Base-by-base conservation (phyloP, 2,797 vertebrate species). In the Glyptemys insculpta region DNA sequence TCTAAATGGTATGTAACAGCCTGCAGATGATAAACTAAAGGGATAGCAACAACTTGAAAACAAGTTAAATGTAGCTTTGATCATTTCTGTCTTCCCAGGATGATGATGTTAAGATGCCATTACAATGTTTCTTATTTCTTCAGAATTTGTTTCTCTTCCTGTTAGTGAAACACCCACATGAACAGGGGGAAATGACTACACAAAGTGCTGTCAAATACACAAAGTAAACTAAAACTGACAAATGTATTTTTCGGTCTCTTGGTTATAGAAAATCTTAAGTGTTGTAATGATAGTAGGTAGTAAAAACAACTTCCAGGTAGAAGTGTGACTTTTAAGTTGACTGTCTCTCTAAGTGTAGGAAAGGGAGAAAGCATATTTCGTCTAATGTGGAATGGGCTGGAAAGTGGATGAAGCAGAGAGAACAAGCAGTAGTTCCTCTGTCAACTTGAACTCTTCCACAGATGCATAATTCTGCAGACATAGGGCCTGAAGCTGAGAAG, bases 1-100 rank as follows among this genome's bases (percentile, higher is more conserved):
- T 80, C 78, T 81, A 92, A 94, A 82, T 93, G 92, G 14, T 81
- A 8, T 85, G 79, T 89, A 83, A 83, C 86, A 41, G 31, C 41
- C 3, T 1, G 53, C 83, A 88, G 37, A 19, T 86, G 31, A 80
- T 25, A 72, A 25, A 72, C 37, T 16, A 78, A 78, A 78, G 27
- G 7, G 7, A 49, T 27, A 78, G 12, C 47, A 49, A 78, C 74
- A 47, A 16, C 12, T 29, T 92, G 83, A 88, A 88, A 87, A 53
- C 74, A 76, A 14, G 82, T 83, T 88, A 52, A 90, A 52, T 0
- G 0, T 81, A 85, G 79, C 53, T 81, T 79, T 54, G 12, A 31
- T 83, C 1, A 0, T 87, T 95, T 90, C 74, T 80, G 62, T 44
- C 54, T 62, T 85, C 37, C 37, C 10, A 23, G 44, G 41, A n/a